These are phyloP conservation scores for Aldabrachelys gigantea DNA, from an alignment of 2,113 vertebrate genomes.

Conservation along the genomic window DNA sequence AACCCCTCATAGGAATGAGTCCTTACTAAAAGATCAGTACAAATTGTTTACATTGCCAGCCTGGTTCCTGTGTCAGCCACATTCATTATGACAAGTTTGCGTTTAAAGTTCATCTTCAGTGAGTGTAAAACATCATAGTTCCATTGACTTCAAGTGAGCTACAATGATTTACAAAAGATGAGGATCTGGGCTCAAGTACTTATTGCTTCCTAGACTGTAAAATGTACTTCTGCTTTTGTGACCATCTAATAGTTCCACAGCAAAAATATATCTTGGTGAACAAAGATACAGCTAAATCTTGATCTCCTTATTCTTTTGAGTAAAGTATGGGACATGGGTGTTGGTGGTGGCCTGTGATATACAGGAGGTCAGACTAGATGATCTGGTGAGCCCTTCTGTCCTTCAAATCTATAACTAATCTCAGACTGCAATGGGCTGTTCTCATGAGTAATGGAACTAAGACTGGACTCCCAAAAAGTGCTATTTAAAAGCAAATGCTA, in stretches of 20 bases:
- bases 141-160: neutral
- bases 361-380: neutral
- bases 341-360: neutral
- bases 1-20: neutral
- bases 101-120: neutral
- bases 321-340: neutral
- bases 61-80: neutral
- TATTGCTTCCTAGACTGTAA: neutral
- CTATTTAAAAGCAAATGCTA: conserved; percentile 36
- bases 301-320: neutral
- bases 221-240: neutral
- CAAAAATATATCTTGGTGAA: neutral
- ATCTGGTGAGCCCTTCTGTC: neutral
- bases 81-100: neutral
- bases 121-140: neutral
- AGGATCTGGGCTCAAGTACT: neutral
- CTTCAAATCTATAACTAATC: neutral
- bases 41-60: neutral
- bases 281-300: conserved; percentile 1
- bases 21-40: neutral
- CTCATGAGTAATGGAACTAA: conserved; percentile 3
- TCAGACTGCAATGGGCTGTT: neutral
- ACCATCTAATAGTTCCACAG: neutral
- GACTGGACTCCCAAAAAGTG: neutral
- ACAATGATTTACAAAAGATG: neutral